These are phyloP conservation scores for Stylophora pistillata DNA, from an alignment of 64 coral and sea anemone genomes.

Conservation along the genomic window DNA sequence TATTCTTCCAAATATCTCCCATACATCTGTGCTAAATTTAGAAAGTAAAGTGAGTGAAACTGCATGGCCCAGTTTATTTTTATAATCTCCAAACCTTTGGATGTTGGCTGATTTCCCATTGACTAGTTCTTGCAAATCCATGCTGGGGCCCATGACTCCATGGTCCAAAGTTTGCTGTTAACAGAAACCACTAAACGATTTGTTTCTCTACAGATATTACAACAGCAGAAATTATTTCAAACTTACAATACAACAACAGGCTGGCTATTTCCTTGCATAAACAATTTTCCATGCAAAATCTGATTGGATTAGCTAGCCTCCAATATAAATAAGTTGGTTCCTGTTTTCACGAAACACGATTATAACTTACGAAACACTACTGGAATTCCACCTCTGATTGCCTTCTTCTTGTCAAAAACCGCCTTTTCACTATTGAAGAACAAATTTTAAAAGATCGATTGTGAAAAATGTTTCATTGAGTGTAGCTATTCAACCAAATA, in stretches of 20 bases:
- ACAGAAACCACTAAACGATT: neutral
- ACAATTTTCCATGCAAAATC: too few relatives aligned
- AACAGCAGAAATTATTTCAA: too few relatives aligned
- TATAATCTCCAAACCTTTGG: slow-evolving; percentile 40
- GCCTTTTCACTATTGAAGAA: slow-evolving; percentile 74
- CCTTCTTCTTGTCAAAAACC: slow-evolving; percentile 84
- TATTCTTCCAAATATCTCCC: too few relatives aligned
- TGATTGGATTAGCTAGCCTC: too few relatives aligned
- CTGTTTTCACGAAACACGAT: neutral
- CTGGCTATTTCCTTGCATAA: too few relatives aligned
- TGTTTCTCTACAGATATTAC: neutral
- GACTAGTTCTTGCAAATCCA: slow-evolving; percentile 96
- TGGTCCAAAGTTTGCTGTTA: slow-evolving; percentile 96
- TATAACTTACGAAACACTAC: slow-evolving; percentile 93
- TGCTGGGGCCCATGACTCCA: slow-evolving; percentile 96
- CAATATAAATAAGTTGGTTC: too few relatives aligned
- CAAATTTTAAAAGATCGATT: too few relatives aligned
- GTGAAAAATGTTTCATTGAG: too few relatives aligned
- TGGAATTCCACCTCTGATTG: slow-evolving; percentile 95
- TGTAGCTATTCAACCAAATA: too few relatives aligned
- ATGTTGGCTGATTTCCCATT: slow-evolving; percentile 65
- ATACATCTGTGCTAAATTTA: too few relatives aligned
- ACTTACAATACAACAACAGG: too few relatives aligned
- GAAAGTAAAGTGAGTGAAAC: neutral
- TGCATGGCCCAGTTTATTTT: neutral